Evolutionary conservation across 2,888 invertebrate genomes (phyloP).

Genomic region (Rugalucina vietnamica): DNA sequence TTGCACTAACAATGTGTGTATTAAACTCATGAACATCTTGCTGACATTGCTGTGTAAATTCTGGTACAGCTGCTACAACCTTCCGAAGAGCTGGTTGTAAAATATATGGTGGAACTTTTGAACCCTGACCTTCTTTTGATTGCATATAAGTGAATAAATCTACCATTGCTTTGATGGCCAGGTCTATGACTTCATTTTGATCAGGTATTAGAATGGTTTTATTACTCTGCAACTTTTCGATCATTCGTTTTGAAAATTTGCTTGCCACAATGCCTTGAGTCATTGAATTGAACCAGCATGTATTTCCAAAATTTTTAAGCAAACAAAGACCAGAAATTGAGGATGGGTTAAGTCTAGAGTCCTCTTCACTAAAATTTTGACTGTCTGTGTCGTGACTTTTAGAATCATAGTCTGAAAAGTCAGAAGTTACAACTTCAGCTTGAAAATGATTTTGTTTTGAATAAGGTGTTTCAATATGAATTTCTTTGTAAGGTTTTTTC

Average conservation of each 20-base stretch:
- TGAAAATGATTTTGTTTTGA: background rate
- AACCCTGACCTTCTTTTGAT: background rate
- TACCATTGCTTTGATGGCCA: background rate
- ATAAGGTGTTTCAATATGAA: background rate
- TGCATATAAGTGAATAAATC: background rate
- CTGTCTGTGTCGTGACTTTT: background rate
- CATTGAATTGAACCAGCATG: background rate
- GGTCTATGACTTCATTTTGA: background rate
- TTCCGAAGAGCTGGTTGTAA: background rate
- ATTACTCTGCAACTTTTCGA: background rate
- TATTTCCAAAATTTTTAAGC: background rate
- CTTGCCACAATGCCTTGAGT: background rate
- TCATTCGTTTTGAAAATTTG: background rate
- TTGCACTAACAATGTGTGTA: background rate
- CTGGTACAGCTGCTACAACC: background rate
- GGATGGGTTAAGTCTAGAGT: too few species aligned
- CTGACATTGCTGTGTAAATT: background rate
- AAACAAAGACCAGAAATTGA: background rate
- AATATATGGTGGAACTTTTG: background rate
- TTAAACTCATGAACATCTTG: background rate
- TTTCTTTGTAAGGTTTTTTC: background rate
- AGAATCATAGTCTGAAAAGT: background rate
- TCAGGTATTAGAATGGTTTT: background rate
- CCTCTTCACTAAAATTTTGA: background rate
- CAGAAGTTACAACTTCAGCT: background rate